Percentiles rank a stretch among this genome's conserved stretches.
Evolutionary conservation across 2,797 vertebrate genomes (phyloP).

Genomic region (Notolabrus celidotus): DNA sequence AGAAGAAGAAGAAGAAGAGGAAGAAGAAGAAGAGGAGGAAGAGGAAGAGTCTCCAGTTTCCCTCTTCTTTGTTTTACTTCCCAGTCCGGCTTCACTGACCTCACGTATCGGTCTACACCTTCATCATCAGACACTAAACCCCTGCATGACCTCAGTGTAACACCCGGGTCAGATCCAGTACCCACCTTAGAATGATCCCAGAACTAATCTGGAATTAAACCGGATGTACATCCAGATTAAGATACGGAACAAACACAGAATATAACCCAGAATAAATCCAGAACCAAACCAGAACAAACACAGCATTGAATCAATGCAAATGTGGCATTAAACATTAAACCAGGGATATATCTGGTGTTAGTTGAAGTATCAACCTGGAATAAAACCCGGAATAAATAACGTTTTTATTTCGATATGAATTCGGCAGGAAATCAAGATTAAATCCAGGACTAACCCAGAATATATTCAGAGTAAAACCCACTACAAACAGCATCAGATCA

Average conservation of each 20-base stretch:
- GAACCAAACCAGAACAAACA: background rate
- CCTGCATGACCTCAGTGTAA: background rate
- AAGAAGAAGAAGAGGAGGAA: background rate
- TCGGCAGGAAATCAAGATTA: background rate
- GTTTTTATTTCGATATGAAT: no score
- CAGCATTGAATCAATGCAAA: no score
- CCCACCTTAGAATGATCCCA: background rate
- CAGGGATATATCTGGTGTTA: background rate
- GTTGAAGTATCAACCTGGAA: background rate
- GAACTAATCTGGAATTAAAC: no score
- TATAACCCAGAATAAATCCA: background rate
- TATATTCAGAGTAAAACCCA: background rate
- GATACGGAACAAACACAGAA: background rate
- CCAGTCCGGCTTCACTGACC: no score
- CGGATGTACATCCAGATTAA: background rate
- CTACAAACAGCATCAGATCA: background rate
- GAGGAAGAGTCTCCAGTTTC: constrained; percentile 2
- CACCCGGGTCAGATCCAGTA: background rate
- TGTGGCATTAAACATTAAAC: no score
- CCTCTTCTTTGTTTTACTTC: constrained; percentile 13
- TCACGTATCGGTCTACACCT: no score
- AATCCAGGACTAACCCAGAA: background rate
- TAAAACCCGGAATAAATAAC: background rate
- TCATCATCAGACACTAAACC: no score
- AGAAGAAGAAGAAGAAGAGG: background rate